phyloP scores from a whole-genome alignment of 2,888 invertebrate species.

The Diogma glabrata region DNA sequence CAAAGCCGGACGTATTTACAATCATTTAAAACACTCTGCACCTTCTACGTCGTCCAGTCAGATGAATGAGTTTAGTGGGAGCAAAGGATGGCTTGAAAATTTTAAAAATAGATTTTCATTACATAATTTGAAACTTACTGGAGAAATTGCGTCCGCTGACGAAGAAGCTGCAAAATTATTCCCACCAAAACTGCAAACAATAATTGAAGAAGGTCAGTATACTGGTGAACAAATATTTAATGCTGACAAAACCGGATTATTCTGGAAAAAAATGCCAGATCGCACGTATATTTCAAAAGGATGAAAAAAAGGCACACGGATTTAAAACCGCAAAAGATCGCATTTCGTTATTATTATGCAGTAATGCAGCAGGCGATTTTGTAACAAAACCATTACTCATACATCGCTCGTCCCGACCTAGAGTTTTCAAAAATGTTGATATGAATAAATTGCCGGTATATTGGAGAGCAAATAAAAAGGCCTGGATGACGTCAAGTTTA shows the following conservation, averaged over 20 bases:
- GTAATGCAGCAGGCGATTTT: not conserved
- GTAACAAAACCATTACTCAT: constrained; percentile 7
- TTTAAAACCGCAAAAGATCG: no score
- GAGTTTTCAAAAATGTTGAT: constrained; percentile 8
- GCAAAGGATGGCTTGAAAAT: constrained; percentile 1
- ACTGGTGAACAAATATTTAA: no score
- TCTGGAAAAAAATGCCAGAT: no score
- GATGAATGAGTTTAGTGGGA: no score
- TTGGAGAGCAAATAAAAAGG: constrained; percentile 1
- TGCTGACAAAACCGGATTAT: constrained; percentile 1
- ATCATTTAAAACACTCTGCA: no score
- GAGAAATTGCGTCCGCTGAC: constrained; percentile 2
- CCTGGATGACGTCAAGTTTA: not conserved
- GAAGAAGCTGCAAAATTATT: constrained; percentile 5
- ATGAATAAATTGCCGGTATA: constrained; percentile 6
- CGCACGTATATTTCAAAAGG: no score
- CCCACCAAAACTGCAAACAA: not conserved
- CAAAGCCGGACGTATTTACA: no score
- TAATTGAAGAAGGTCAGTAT: no score
- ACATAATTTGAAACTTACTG: no score
- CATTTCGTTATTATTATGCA: no score
- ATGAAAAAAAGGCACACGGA: not conserved
- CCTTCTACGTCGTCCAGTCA: no score
- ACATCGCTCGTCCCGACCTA: not conserved
- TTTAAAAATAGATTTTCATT: not conserved